phyloP scores from a whole-genome alignment of 2,113 vertebrate genomes.

The Gymnobelideus leadbeateri region DNA sequence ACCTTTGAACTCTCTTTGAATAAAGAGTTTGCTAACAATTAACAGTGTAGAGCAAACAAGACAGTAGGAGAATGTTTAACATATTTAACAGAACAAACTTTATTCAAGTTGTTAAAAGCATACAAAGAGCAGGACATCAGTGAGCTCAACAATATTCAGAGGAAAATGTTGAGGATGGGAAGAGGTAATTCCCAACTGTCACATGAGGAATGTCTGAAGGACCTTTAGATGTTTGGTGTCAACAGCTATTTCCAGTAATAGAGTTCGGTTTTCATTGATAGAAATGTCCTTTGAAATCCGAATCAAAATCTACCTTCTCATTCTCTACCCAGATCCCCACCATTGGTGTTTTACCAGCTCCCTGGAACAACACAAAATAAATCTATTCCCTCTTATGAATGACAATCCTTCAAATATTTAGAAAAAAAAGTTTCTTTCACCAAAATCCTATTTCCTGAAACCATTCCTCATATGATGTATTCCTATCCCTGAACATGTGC shows the following conservation, averaged over 20 bases:
- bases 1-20: neutral
- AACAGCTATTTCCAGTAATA: neutral
- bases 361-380: neutral
- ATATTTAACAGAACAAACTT: neutral
- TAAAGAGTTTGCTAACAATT: neutral
- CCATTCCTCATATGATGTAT: neutral
- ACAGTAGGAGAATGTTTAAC: neutral
- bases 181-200: neutral
- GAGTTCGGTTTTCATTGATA: neutral
- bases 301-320: neutral
- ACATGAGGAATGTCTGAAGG: neutral
- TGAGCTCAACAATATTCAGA: neutral
- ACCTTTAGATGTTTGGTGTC: neutral
- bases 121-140: neutral
- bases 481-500: neutral
- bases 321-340: neutral
- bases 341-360: neutral
- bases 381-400: too few relatives aligned
- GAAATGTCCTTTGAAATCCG: neutral
- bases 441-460: neutral
- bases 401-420: neutral
- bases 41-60: neutral
- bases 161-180: neutral
- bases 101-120: neutral
- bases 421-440: neutral